Evolutionary conservation across 2,113 vertebrate species (phyloP).

Genomic region (Excalfactoria chinensis): DNA sequence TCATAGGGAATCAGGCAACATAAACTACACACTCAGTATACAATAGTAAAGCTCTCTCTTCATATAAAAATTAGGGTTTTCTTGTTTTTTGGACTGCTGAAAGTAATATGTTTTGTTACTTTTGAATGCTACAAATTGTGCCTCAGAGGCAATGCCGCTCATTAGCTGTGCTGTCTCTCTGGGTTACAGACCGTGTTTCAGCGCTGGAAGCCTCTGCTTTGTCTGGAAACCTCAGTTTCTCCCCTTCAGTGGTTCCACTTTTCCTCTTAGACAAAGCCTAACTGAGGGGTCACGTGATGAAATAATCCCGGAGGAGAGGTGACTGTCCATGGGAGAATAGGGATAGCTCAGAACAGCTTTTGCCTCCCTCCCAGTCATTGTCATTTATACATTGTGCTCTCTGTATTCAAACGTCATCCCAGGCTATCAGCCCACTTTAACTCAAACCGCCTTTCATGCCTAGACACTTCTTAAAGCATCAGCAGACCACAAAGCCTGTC

Average conservation of each 20-base stretch:
- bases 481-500: slow-evolving; percentile 77
- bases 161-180: slow-evolving; percentile 60
- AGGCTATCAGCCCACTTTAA: slow-evolving; percentile 73
- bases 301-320: slow-evolving; percentile 68
- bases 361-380: slow-evolving; percentile 65
- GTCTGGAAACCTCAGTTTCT: slow-evolving; percentile 60
- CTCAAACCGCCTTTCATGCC: slow-evolving; percentile 78
- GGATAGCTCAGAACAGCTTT: slow-evolving; percentile 50
- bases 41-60: slow-evolving; percentile 36
- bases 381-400: slow-evolving; percentile 76
- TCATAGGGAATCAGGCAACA: not conserved
- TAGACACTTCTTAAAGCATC: slow-evolving; percentile 75
- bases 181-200: slow-evolving; percentile 49
- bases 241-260: slow-evolving; percentile 62
- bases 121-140: slow-evolving; percentile 17
- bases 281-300: slow-evolving; percentile 55
- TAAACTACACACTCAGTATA: slow-evolving; percentile 49
- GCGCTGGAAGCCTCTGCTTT: slow-evolving; percentile 60
- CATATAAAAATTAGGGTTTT: not conserved
- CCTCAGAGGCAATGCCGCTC: slow-evolving; percentile 17
- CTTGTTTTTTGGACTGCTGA: slow-evolving; percentile 4
- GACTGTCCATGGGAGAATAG: slow-evolving; percentile 56
- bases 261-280: slow-evolving; percentile 71
- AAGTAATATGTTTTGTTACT: slow-evolving; percentile 23
- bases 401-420: slow-evolving; percentile 79